phyloP scores from a whole-genome alignment of 2,888 invertebrate species.

The Seladonia tumulorum region DNA sequence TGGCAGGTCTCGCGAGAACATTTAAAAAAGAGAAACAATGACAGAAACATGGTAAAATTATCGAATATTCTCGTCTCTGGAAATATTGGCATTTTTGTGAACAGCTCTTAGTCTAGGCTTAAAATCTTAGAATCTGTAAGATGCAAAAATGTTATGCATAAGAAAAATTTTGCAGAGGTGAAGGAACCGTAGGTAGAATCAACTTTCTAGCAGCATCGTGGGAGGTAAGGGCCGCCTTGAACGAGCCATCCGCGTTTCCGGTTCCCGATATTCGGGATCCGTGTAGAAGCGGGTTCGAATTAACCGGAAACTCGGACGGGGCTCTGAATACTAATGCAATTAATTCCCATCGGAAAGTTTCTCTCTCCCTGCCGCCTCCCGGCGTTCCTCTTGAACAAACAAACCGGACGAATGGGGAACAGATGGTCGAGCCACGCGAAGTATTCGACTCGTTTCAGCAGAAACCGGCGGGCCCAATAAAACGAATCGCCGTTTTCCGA shows the following conservation, averaged over 20 bases:
- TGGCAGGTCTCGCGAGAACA: not conserved
- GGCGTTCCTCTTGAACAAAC: conserved; percentile 9
- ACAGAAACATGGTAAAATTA: not conserved
- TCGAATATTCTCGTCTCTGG: too few relatives aligned
- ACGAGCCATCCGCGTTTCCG: not conserved
- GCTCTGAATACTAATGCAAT: conserved; percentile 17
- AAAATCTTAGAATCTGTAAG: too few relatives aligned
- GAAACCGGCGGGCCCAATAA: conserved; percentile 12
- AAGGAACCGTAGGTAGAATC: not conserved
- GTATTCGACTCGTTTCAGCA: conserved; percentile 13
- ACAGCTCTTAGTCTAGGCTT: too few relatives aligned
- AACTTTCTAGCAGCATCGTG: not conserved
- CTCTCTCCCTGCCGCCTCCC: not conserved
- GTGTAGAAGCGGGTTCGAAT: conserved; percentile 4
- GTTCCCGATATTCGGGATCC: not conserved
- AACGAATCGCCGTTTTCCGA: conserved; percentile 7
- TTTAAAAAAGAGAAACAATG: not conserved
- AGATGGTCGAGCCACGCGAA: conserved; percentile 15
- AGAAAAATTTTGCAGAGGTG: too few relatives aligned
- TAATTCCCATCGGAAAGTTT: conserved; percentile 15
- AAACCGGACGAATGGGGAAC: conserved; percentile 8
- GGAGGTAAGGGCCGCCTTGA: not conserved
- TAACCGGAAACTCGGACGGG: conserved; percentile 15
- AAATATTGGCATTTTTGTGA: too few relatives aligned
- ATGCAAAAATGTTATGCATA: too few relatives aligned